These are phyloP conservation scores for Eremobia ochroleuca DNA, from an alignment of 2,888 invertebrate genomes.

Conservation along the genomic window DNA sequence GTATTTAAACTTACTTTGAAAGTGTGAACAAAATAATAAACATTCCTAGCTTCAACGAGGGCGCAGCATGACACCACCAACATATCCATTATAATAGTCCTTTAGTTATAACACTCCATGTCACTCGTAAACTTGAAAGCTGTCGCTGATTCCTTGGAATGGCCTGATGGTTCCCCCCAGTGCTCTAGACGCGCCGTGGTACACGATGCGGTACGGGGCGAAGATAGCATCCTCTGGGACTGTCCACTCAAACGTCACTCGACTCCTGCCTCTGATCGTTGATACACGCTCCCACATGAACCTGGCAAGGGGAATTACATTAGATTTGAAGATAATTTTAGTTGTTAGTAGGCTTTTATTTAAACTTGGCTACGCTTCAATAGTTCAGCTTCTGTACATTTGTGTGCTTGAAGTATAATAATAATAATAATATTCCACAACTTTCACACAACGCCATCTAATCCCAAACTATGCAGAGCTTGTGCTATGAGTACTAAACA, in stretches of 20 bases:
- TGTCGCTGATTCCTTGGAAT: constrained; percentile 91
- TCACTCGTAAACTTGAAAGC: constrained; percentile 81
- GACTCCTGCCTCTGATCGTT: constrained; percentile 93
- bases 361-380: neutral
- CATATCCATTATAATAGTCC: neutral
- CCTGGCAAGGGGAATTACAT: constrained; percentile 85
- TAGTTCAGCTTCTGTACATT: neutral
- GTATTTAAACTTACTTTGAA: neutral
- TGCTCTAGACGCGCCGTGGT: constrained; percentile 94
- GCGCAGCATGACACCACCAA: neutral
- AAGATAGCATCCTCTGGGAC: constrained; percentile 92
- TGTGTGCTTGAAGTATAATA: neutral
- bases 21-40: neutral
- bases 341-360: neutral
- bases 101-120: neutral
- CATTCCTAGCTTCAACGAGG: neutral
- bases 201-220: constrained; percentile 95
- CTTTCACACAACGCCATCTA: no score
- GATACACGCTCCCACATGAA: constrained; percentile 95
- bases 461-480: no score
- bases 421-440: no score
- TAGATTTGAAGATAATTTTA: neutral
- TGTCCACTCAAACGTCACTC: constrained; percentile 95
- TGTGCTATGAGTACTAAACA: no score
- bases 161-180: constrained; percentile 92